Base-by-base conservation (phyloP, 2,113 vertebrate species). In the Malurus elegans region DNA sequence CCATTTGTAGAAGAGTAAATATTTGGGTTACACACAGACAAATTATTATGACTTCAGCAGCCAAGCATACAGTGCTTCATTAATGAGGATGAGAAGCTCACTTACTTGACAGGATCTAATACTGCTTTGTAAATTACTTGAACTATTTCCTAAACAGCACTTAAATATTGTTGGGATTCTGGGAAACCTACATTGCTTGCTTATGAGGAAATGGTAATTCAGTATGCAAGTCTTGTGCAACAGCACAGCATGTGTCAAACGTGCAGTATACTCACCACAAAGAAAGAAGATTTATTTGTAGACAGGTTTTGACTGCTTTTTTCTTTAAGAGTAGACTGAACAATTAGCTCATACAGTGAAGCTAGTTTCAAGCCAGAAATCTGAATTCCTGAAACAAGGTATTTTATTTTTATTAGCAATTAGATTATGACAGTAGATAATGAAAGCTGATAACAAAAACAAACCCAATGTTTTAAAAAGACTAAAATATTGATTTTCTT, bases 371-470 rank as follows among this genome's bases (percentile, higher is more conserved):
- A 88, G 76, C 45, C 82, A 79, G 79, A 69, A 72, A 97, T 86
- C 45, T 86, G 79, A 95, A 97, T 93, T 70, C 96, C 97, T 97
- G 86, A 79, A 97, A 95, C 3, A 62, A 94, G 25, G 36, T 74
- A 20, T 62, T 66, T 86, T 66, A n/a, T 60, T 67, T 88, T 80
- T 34, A 82, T 92, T 92, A 81, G 47, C 31, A 56, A 79, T 84
- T 74, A 75, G 20, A 32, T 88, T 89, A 60, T 54, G 47, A 75
- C 40, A 84, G 13, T 73, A 74, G 51, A 32, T 81, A 26, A 65
- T 47, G 45, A 93, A 79, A 79, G 50, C 28, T 60, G 75, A 23
- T 48, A 81, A 24, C 66, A 81, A 80, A 84, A 73, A 7, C 51
- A 80, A 79, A 51, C 4, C 9, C 1, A 69, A 13, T 56, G 42